A percentile compares a stretch with the other conserved stretches of the same genome.
These are phyloP conservation scores for Euzophera pinguis DNA, from an alignment of 2,888 invertebrate species.

Conservation along the genomic window DNA sequence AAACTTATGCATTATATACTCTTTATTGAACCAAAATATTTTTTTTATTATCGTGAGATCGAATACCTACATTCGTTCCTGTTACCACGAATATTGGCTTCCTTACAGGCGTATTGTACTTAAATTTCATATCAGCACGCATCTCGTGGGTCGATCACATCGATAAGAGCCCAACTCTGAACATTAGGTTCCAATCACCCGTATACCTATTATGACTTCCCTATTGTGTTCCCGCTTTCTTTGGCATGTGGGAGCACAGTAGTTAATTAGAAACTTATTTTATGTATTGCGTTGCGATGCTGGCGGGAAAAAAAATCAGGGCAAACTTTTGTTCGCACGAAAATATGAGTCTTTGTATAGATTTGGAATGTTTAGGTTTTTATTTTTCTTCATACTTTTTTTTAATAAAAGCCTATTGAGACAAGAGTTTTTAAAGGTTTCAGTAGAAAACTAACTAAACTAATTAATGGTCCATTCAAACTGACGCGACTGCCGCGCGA, in stretches of 20 bases:
- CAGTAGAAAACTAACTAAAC: no score
- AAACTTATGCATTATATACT: no score
- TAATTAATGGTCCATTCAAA: no score
- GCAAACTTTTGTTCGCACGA: no score
- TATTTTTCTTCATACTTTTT: no score
- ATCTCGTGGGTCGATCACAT: neutral
- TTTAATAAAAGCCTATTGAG: no score
- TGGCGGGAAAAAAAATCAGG: neutral
- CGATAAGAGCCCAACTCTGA: neutral
- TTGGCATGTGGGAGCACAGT: slow-evolving; percentile 33
- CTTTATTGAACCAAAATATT: neutral
- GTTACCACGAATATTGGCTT: neutral
- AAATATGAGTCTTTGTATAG: no score
- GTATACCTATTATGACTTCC: slow-evolving; percentile 42
- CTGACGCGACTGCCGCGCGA: no score
- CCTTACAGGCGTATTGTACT: neutral
- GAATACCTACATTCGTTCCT: neutral
- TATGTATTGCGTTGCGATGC: neutral
- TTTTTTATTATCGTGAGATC: neutral
- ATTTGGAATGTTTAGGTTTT: no score
- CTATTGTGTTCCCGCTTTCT: slow-evolving; percentile 35
- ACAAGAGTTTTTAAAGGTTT: no score
- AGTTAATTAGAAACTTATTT: slow-evolving; percentile 14
- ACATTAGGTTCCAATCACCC: slow-evolving; percentile 38
- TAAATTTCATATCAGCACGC: neutral